Evolutionary conservation across 2,888 invertebrate species (phyloP).

Genomic region (Amiota minor): DNA sequence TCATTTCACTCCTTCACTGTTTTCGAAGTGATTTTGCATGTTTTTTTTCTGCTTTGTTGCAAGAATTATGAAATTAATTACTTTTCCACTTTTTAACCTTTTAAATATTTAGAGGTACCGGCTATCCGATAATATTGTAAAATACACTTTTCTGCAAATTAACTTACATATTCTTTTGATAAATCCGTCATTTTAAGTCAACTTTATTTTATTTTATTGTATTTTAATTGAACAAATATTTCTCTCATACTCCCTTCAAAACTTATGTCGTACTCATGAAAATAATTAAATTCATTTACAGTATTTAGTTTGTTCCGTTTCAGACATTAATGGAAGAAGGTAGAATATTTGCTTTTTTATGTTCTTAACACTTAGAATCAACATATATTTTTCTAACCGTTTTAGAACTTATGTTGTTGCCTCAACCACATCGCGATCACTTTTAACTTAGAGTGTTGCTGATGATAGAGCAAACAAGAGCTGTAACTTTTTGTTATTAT

Average conservation of each 20-base stretch:
- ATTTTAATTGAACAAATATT: neutral
- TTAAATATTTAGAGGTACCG: too few species aligned
- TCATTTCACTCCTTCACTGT: too few species aligned
- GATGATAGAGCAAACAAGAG: constrained; percentile 30
- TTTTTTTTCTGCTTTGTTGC: too few species aligned
- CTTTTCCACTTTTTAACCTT: too few species aligned
- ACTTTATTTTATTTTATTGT: neutral
- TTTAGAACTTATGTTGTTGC: constrained; percentile 42
- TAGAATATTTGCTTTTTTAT: too few species aligned
- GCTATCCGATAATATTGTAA: neutral
- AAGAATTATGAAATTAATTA: too few species aligned
- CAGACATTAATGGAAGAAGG: too few species aligned
- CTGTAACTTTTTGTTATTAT: constrained; percentile 15
- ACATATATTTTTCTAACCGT: constrained; percentile 27
- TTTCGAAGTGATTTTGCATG: too few species aligned
- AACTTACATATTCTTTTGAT: constrained; percentile 50
- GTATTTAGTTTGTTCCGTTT: neutral
- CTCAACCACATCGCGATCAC: constrained; percentile 50
- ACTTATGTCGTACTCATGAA: too few species aligned
- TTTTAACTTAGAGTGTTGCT: constrained; percentile 45
- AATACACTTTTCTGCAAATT: neutral
- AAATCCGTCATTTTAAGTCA: constrained; percentile 41
- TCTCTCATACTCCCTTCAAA: too few species aligned
- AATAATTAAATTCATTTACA: neutral
- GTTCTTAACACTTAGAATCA: too few species aligned